Evolutionary conservation across 2,797 vertebrate genomes (phyloP), one percentile per base, ranked within the genome.

Genomic region (Urosaurus nigricauda): DNA sequence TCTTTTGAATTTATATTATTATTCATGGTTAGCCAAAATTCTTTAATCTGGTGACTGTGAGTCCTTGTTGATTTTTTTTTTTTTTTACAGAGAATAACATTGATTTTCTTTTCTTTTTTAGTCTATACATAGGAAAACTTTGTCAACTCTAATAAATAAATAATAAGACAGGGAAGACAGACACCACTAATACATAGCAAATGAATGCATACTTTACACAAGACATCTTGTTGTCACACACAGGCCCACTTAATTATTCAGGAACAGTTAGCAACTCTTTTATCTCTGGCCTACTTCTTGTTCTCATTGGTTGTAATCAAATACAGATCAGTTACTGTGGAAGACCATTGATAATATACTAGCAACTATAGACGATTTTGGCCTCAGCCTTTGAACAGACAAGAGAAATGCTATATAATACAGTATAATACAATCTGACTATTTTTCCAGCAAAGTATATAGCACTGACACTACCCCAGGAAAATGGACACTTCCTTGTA

Each of bases 171-270:
- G 47, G 43, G 24, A 58, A 24, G n/a, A 79, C 21, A 84, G 92
- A 91, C 90, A 84, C 85, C 88, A 87, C 87, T n/a, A 93, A 43
- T 85, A 83, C 68, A 75, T 80, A 92, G 91, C 86, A 95, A 93
- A 92, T 91, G 93, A 95, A 94, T 91, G 91, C 94, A 94, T 95
- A 93, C 91, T 92, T 95, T 95, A 95, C 91, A 92, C 91, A 94
- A 93, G 78, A 87, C 65, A 92, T 47, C 84, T 94, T 93, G 92
- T 94, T 95, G 94, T 94, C 93, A 93, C 88, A 92, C 86, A 90
- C 87, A 93, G 94, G 60, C 85, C 88, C 92, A 71, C 51, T 94
- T 91, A 95, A 94, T 95, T 95, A 94, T 96, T 95, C 90, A 95
- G 35, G 0, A 93, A 90, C 83, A 90, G 63, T 90, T 93, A 90